These are phyloP conservation scores for Melinaea marsaeus DNA, from an alignment of 2,888 invertebrate species.

Conservation along the genomic window DNA sequence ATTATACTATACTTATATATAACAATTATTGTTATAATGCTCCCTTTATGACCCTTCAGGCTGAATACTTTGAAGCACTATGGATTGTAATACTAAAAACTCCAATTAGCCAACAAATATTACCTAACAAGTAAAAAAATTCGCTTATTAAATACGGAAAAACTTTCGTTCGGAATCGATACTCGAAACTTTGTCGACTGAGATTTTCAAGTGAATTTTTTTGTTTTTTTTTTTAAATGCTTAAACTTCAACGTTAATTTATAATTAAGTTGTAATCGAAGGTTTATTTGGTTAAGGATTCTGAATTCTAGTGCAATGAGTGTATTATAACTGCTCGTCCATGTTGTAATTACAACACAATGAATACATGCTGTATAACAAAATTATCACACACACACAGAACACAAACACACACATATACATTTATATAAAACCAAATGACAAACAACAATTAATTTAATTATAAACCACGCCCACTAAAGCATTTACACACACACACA, in stretches of 20 bases:
- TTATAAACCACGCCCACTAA: no score
- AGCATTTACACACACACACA: no score
- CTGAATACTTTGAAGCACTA: constrained; percentile 5
- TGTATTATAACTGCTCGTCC: no score
- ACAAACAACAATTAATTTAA: no score
- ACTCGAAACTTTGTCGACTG: constrained; percentile 3
- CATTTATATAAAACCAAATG: no score
- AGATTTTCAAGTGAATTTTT: not conserved
- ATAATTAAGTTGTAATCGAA: not conserved
- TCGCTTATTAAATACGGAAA: constrained; percentile 20
- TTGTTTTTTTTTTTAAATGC: not conserved
- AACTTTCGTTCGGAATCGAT: constrained; percentile 11
- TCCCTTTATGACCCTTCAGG: not conserved
- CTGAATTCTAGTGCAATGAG: no score
- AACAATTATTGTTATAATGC: not conserved
- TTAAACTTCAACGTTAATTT: not conserved
- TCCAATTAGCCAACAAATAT: constrained; percentile 32
- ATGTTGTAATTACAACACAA: no score
- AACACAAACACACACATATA: no score
- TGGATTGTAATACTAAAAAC: constrained; percentile 30
- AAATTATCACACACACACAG: no score
- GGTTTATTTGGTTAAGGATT: no score
- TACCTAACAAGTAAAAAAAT: constrained; percentile 22
- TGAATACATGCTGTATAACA: no score
- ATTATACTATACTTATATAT: no score